Evolutionary conservation across 2,113 vertebrate species (phyloP).

Genomic region (Gadus chalcogrammus): DNA sequence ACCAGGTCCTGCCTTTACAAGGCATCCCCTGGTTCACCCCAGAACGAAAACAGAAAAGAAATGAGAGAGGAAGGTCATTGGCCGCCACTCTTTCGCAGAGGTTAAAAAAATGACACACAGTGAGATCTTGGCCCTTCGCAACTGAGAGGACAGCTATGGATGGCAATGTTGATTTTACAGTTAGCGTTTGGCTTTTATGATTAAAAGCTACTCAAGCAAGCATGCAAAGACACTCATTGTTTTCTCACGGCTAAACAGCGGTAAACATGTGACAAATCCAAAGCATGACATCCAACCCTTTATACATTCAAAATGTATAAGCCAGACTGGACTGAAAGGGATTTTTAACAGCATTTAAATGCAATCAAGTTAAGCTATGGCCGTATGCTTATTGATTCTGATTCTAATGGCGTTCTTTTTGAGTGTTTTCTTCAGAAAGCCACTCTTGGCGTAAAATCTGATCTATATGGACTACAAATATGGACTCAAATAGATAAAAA

Average conservation of each 20-base stretch:
- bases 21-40: constrained; percentile 33
- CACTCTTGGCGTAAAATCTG: background rate
- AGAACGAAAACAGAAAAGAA: constrained; percentile 21
- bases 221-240: constrained; percentile 14
- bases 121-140: constrained; percentile 25
- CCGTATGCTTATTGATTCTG: too few species aligned
- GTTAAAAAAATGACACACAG: background rate
- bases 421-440: too few species aligned
- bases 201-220: constrained; percentile 42
- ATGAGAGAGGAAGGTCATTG: constrained; percentile 43
- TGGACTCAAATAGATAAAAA: constrained; percentile 24
- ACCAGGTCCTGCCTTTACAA: constrained; percentile 35
- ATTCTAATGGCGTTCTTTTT: too few species aligned
- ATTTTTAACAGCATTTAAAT: too few species aligned
- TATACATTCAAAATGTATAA: constrained; percentile 1
- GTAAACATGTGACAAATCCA: constrained; percentile 4
- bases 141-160: background rate
- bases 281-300: background rate
- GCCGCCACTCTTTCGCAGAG: constrained; percentile 13
- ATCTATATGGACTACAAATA: constrained; percentile 29
- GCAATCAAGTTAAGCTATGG: too few species aligned
- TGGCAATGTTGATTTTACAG: background rate
- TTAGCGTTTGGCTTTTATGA: constrained; percentile 50
- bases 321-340: background rate
- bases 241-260: constrained; percentile 7